Conservation (phyloP, 2,797 vertebrate genomes). For the Gallinago stenura region DNA sequence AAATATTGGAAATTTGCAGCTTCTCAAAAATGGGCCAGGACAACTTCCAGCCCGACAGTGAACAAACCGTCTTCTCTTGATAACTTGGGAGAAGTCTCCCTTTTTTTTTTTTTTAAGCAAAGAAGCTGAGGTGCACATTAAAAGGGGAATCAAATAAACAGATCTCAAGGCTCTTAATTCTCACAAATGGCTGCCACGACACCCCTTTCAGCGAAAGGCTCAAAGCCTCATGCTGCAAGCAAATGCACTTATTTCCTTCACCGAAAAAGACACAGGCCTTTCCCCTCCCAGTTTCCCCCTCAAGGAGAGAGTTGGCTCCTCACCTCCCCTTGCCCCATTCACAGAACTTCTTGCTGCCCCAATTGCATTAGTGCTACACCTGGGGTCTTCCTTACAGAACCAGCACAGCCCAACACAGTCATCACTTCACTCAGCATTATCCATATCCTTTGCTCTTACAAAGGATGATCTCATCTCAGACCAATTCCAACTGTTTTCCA, state of each 20-base stretch:
- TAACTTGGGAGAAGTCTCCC: not conserved
- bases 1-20: not conserved
- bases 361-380: not conserved
- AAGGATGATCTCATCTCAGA: slow-evolving; percentile 2
- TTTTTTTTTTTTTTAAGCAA: not conserved
- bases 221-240: not conserved
- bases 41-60: not conserved
- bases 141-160: not conserved
- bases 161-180: not conserved
- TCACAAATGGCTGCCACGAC: not conserved
- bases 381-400: not conserved
- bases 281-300: not conserved
- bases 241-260: not conserved
- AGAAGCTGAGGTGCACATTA: not conserved
- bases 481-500: slow-evolving; percentile 29
- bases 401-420: not conserved
- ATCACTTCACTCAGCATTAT: not conserved
- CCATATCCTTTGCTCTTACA: not conserved
- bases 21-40: not conserved
- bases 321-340: not conserved
- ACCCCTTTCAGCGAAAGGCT: not conserved
- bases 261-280: not conserved
- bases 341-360: not conserved
- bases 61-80: not conserved
- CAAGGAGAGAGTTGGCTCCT: too few species aligned